These are phyloP conservation scores for Aplidium turbinatum DNA, from an alignment of 23 tunicate species.

Conservation along the genomic window DNA sequence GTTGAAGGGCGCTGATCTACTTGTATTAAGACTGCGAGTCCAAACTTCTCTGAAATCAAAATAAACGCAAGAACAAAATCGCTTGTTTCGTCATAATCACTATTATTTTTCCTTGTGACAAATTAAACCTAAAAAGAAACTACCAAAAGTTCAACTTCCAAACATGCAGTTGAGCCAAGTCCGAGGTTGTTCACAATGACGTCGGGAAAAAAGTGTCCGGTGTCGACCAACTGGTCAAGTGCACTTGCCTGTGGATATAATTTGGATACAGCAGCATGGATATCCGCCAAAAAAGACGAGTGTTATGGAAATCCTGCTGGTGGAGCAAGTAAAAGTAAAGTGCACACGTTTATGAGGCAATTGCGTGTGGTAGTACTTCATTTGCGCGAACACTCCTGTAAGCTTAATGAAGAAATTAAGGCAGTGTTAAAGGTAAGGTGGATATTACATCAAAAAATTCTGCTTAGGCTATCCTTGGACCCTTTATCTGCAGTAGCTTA, in stretches of 20 bases:
- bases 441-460: too few species aligned
- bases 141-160: too few species aligned
- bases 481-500: too few species aligned
- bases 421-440: conserved; percentile 45
- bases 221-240: conserved; percentile 33
- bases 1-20: too few species aligned
- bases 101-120: too few species aligned
- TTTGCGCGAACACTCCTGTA: conserved; percentile 36
- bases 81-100: too few species aligned
- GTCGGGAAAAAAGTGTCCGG: conserved; percentile 20
- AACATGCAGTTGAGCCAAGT: too few species aligned
- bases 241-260: conserved; percentile 24
- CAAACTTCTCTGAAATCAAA: too few species aligned
- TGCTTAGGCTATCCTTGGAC: too few species aligned
- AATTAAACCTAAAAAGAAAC: too few species aligned
- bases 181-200: neutral
- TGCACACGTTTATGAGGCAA: conserved; percentile 60
- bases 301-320: conserved; percentile 35
- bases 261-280: conserved; percentile 30
- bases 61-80: too few species aligned
- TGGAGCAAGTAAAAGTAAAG: conserved; percentile 34
- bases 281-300: conserved; percentile 16
- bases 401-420: conserved; percentile 58
- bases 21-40: too few species aligned
- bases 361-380: conserved; percentile 46